phyloP scores from a whole-genome alignment of 2,113 vertebrate species.

The Artemisiospiza belli region DNA sequence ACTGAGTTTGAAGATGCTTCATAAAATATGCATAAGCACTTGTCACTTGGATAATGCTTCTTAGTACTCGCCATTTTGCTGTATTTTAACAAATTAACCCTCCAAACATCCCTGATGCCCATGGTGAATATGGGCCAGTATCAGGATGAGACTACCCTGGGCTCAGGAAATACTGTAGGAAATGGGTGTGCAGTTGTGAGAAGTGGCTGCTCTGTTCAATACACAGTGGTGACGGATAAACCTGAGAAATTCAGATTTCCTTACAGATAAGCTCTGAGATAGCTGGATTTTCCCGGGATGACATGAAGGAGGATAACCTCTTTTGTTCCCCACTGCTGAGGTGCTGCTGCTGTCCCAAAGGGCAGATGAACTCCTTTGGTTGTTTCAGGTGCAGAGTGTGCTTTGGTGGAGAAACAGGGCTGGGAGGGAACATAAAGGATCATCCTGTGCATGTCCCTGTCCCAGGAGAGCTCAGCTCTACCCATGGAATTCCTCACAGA shows the following conservation, averaged over 20 bases:
- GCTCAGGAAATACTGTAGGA: not conserved
- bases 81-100: constrained; percentile 15
- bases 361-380: not conserved
- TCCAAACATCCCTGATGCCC: not conserved
- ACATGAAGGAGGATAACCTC: not conserved
- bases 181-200: not conserved
- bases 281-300: not conserved
- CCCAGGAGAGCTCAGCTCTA: not conserved
- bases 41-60: not conserved
- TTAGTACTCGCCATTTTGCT: not conserved
- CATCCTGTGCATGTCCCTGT: not conserved
- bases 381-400: not conserved
- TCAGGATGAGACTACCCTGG: fast-evolving
- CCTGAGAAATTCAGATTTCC: not conserved
- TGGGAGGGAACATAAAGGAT: not conserved
- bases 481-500: not conserved
- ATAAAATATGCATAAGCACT: constrained; percentile 66
- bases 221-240: not conserved
- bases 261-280: not conserved
- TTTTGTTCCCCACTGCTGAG: not conserved
- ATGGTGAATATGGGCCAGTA: not conserved
- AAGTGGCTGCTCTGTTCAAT: not conserved
- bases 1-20: constrained; percentile 45
- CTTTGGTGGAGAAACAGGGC: not conserved
- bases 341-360: not conserved